A percentile compares a stretch with the other conserved stretches of the same genome.
Evolutionary conservation across 1,140 invertebrate genomes (phyloP).

Genomic region (Pogonognathellus flavescens): DNA sequence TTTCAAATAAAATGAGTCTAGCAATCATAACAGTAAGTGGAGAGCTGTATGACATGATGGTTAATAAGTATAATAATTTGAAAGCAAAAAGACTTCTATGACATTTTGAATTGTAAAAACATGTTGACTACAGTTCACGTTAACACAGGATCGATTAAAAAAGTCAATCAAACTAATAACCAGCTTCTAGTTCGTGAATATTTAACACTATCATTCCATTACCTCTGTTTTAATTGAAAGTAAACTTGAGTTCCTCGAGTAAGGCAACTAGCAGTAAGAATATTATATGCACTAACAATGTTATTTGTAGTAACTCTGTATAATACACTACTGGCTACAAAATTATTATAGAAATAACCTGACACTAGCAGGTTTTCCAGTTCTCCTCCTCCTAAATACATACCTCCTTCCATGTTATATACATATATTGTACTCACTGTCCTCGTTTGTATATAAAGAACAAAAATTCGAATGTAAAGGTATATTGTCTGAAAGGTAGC

Average conservation of each 20-base stretch:
- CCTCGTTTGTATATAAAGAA: too few relatives aligned
- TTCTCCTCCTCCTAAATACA: too few relatives aligned
- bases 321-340: too few relatives aligned
- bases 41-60: not conserved
- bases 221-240: constrained; percentile 8
- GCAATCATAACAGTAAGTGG: not conserved
- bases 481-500: too few relatives aligned
- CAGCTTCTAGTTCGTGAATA: constrained; percentile 53
- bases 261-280: not conserved
- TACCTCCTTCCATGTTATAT: too few relatives aligned
- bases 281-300: not conserved
- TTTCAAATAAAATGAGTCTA: not conserved
- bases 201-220: constrained; percentile 41
- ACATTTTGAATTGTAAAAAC: constrained; percentile 18
- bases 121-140: not conserved
- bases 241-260: not conserved
- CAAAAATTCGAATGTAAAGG: too few relatives aligned
- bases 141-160: constrained; percentile 44
- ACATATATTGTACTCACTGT: too few relatives aligned
- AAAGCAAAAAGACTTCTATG: not conserved
- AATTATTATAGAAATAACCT: too few relatives aligned
- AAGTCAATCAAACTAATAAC: constrained; percentile 57
- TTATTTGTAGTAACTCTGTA: too few relatives aligned
- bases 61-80: too few relatives aligned
- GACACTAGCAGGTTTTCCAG: too few relatives aligned